Base-by-base conservation (phyloP, 1,140 invertebrate species). In the Drosophila oshimai region DNA sequence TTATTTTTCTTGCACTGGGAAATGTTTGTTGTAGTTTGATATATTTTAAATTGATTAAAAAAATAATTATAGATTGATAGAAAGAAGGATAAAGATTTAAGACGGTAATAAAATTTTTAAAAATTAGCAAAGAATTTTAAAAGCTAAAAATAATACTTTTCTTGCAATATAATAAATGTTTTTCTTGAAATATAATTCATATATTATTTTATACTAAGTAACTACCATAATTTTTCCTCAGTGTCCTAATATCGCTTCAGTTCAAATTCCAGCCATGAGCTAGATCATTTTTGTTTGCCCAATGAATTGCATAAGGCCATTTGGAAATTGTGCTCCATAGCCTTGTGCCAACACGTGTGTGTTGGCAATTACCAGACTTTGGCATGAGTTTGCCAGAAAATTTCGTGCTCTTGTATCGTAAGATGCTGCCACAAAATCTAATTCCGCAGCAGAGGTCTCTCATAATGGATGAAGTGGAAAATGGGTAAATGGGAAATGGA, bases 311-410 rank as follows among this genome's bases (percentile, higher is more conserved):
- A 62, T 62, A 62, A 62, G 58, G 53, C 37, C 54, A 62, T 62
- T 62, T 62, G 18, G 28, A 62, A 58, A 62, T 62, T 62, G 37
- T 58, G 58, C 24, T 42, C 13, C 33, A 12, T 4, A 18, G 17
- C 4, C 24, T 2, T 57, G 24, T 58, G 51, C 58, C 58, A 58
- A 24, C 24, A 61, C 26, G 58, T 62, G 58, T 62, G 58, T 60
- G 26, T 15, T 28, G 53, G 36, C 58, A 62, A 62, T 62, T 62
- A 62, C 58, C 53, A 64, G 55, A 50, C 26, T 64, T 36, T 65
- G 58, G 26, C 61, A 65, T 64, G 61, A 65, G 51, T 37, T 47
- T 68, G 61, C 53, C 62, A 74, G n/a, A n/a, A 61, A 50, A 41
- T 37, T 65, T 22, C 18, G 28, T 36, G 34, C 50, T 44, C 39